phyloP scores from a whole-genome alignment of 2,797 vertebrate species.

The Eulemur albifrons region DNA sequence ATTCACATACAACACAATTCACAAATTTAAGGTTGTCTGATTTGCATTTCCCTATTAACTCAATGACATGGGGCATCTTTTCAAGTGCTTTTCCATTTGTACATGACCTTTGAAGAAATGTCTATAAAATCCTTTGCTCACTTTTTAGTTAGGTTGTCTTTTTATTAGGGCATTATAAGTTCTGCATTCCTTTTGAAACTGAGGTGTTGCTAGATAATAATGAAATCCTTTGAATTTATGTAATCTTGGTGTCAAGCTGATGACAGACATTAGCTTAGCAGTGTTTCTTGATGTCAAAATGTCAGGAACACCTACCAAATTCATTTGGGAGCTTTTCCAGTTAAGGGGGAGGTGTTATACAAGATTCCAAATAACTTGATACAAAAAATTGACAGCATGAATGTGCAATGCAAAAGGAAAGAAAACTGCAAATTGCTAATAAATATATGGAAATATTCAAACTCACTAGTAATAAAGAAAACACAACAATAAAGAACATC shows the following conservation, averaged over 20 bases:
- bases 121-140: neutral
- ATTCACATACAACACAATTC: neutral
- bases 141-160: neutral
- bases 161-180: neutral
- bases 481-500: neutral
- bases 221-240: conserved; percentile 30
- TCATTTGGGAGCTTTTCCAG: neutral
- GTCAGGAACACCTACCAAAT: neutral
- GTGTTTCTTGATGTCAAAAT: conserved; percentile 23
- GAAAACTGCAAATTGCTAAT: conserved; percentile 10
- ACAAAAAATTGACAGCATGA: neutral
- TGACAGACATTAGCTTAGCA: conserved; percentile 12
- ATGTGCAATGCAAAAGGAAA: neutral
- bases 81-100: neutral
- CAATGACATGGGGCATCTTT: neutral
- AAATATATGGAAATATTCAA: neutral
- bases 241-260: neutral
- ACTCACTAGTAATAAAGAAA: neutral
- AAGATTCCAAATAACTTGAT: conserved; percentile 6
- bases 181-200: conserved; percentile 22
- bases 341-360: neutral
- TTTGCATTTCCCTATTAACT: neutral
- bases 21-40: neutral
- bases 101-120: neutral
- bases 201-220: conserved; percentile 31